A percentile compares a stretch with the other conserved stretches of the same genome.
phyloP scores from a whole-genome alignment of 2,797 vertebrate species.

The Aphelocoma californica region DNA sequence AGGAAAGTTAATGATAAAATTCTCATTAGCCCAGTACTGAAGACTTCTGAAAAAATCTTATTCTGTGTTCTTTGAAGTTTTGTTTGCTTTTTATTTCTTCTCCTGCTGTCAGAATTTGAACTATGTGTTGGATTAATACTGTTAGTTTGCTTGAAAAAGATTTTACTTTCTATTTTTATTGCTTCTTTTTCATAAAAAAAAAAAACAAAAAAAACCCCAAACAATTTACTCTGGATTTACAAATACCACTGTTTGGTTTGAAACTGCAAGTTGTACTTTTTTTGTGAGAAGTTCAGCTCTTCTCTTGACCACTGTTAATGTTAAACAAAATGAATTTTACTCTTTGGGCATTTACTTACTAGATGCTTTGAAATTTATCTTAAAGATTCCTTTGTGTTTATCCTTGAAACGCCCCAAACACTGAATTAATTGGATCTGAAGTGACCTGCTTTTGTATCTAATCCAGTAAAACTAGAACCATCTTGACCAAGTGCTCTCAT shows the following conservation, averaged over 20 bases:
- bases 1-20: constrained; percentile 42
- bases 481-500: neutral
- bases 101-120: neutral
- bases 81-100: neutral
- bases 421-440: neutral
- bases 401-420: neutral
- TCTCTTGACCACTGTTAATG: neutral
- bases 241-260: neutral
- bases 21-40: constrained; percentile 11
- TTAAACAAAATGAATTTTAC: neutral
- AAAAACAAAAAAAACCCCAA: too few species aligned
- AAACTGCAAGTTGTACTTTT: neutral
- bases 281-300: neutral
- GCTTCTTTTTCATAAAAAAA: neutral
- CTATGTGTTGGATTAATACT: neutral
- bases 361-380: neutral
- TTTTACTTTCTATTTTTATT: neutral
- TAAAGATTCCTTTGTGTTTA: neutral
- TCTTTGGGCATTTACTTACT: neutral
- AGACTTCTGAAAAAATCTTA: constrained; percentile 8
- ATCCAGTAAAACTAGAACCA: neutral
- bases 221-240: neutral
- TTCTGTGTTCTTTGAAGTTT: neutral
- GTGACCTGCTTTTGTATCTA: neutral
- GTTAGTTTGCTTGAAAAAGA: neutral